phyloP scores from a whole-genome alignment of 2,888 invertebrate genomes.

The Drosophila monieri region DNA sequence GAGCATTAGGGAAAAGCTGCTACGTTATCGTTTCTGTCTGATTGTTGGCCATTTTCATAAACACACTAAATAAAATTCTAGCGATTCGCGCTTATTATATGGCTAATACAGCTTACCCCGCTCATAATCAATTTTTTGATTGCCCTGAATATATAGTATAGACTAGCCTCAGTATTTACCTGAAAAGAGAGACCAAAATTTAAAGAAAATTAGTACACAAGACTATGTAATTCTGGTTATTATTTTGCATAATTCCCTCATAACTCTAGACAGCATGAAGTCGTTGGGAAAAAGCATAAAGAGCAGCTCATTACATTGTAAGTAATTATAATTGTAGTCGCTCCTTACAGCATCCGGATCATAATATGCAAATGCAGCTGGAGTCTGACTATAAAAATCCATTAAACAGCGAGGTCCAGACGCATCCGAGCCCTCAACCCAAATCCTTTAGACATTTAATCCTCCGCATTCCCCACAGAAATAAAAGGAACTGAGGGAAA shows the following conservation, averaged over 20 bases:
- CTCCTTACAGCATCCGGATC: conserved; percentile 3
- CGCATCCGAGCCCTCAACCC: background rate
- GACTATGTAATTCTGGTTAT: too few species aligned
- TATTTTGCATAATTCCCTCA: conserved; percentile 9
- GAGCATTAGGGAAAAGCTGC: conserved; percentile 53
- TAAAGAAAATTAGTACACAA: background rate
- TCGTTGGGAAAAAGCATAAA: conserved; percentile 15
- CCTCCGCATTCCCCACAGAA: conserved; percentile 19
- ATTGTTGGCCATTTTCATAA: conserved; percentile 72
- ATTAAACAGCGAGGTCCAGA: conserved; percentile 37
- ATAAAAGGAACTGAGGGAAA: conserved; percentile 4
- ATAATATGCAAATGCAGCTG: conserved; percentile 55
- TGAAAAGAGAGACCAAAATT: conserved; percentile 1
- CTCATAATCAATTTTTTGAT: background rate
- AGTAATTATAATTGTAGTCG: conserved; percentile 25
- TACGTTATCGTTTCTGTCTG: conserved; percentile 75
- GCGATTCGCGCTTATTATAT: conserved; percentile 50
- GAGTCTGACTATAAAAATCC: conserved; percentile 45
- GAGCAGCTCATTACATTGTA: conserved; percentile 29
- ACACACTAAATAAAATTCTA: conserved; percentile 60
- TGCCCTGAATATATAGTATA: background rate
- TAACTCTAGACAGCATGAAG: conserved; percentile 6
- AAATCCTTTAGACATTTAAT: conserved; percentile 31
- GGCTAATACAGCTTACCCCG: conserved; percentile 52
- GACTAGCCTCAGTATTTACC: conserved; percentile 9